Evolutionary conservation across 1,140 invertebrate species (phyloP).

Genomic region (Zaprionus lachaisei): DNA sequence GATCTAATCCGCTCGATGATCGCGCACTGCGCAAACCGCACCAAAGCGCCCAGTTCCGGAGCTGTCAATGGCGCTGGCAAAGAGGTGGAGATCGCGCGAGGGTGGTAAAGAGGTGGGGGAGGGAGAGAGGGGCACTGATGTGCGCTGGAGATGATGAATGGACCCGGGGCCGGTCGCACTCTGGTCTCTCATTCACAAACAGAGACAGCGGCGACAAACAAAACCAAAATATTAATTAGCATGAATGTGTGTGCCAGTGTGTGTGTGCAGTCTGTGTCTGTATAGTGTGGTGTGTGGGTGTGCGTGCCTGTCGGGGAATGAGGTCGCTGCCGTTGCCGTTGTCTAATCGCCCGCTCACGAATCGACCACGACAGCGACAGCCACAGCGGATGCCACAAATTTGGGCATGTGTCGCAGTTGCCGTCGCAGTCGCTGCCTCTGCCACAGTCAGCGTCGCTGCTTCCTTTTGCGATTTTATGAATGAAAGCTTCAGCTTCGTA

Average conservation of each 20-base stretch:
- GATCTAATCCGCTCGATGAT: slow-evolving; percentile 38
- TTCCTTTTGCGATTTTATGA: slow-evolving; percentile 80
- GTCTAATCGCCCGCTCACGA: slow-evolving; percentile 72
- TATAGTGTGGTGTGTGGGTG: not conserved
- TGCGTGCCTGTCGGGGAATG: slow-evolving; percentile 21
- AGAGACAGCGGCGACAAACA: slow-evolving; percentile 50
- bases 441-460: slow-evolving; percentile 49
- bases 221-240: slow-evolving; percentile 80
- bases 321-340: slow-evolving; percentile 31
- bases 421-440: slow-evolving; percentile 21
- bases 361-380: slow-evolving; percentile 54
- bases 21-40: slow-evolving; percentile 56
- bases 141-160: slow-evolving; percentile 60
- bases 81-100: not conserved
- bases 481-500: slow-evolving; percentile 67
- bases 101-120: not conserved
- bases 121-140: slow-evolving; percentile 16
- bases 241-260: slow-evolving; percentile 40
- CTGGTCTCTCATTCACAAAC: slow-evolving; percentile 70
- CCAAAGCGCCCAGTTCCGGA: slow-evolving; percentile 76
- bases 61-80: slow-evolving; percentile 31
- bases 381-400: slow-evolving; percentile 76
- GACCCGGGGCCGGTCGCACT: slow-evolving; percentile 41
- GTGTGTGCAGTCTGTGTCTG: slow-evolving; percentile 1
- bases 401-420: slow-evolving; percentile 70